Conservation (phyloP, 2,113 vertebrate species). For the Mustela nigripes region DNA sequence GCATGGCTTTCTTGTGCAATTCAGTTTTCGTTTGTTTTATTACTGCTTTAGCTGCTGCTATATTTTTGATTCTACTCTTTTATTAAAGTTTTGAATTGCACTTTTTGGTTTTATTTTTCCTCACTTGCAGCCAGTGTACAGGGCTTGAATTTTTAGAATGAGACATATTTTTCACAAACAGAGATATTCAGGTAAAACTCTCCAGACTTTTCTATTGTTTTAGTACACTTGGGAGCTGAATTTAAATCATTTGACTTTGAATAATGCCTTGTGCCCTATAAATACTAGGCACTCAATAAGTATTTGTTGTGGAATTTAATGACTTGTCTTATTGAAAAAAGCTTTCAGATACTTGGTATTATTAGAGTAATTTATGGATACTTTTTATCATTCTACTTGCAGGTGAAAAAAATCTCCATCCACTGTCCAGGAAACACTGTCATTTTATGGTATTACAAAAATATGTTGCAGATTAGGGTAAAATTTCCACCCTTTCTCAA, state of each 20-base stretch:
- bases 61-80: constrained; percentile 50
- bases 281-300: background rate
- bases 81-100: constrained; percentile 52
- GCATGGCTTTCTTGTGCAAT: constrained; percentile 74
- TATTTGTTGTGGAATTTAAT: constrained; percentile 1
- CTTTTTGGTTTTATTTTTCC: constrained; percentile 46
- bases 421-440: background rate
- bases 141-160: background rate
- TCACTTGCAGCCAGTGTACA: background rate
- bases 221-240: background rate
- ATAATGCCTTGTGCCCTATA: background rate
- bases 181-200: background rate
- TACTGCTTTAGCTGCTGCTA: constrained; percentile 56
- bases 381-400: background rate
- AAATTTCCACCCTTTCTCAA: background rate
- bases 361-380: background rate
- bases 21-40: constrained; percentile 37
- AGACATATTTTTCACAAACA: background rate
- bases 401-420: background rate
- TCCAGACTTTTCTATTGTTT: background rate
- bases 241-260: constrained; percentile 16
- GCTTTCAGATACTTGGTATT: background rate
- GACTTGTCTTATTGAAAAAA: background rate
- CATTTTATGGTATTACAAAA: constrained; percentile 30
- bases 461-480: background rate